Evolutionary conservation across 2,797 vertebrate genomes (phyloP), one percentile per base, ranked within the genome.

Genomic region (Sebastes trivittatus): DNA sequence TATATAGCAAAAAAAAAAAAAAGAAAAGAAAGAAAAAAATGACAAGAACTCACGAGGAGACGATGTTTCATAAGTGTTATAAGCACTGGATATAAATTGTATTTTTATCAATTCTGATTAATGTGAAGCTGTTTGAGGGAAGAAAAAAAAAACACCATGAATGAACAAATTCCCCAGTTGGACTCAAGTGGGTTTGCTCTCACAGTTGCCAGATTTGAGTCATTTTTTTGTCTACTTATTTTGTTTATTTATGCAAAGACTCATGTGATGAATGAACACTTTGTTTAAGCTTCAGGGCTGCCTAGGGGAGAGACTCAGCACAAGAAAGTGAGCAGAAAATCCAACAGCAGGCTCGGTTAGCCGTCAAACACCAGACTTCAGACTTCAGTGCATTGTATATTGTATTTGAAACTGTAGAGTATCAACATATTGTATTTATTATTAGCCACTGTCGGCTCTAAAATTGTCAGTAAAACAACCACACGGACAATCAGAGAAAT

Each of bases 31-130:
- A 92, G 91, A 88, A 90, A 49, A 85, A 79, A 74, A 75, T 63
- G 66, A 91, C 83, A 94, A 92, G 91, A 89, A 94, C 96, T 97
- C 96, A 96, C 93, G 92, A 95, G 96, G 96, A 97, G 97, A 97
- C 96, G 90, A 97, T 97, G 96, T 97, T 98, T 98, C 96, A 85
- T 96, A 97, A 97, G 98, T 99, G 98, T 99, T 98, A 96, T 96
- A 97, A 98, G 97, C 98, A 99, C 98, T 99, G 98, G 98, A 99
- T 98, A 98, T 97, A 98, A 98, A 99, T 98, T 97, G 97, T 99
- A 98, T 99, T 98, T 98, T 98, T 98, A 98, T 98, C 97, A 96
- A 97, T 98, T 98, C 98, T 99, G 97, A 99, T 97, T 97, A 99
- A 99, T 99, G 98, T 99, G 98, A 99, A 99, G 96, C 97, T 97